Base-by-base conservation (phyloP, 2,888 invertebrate genomes). In the Penaeus monodon region DNA sequence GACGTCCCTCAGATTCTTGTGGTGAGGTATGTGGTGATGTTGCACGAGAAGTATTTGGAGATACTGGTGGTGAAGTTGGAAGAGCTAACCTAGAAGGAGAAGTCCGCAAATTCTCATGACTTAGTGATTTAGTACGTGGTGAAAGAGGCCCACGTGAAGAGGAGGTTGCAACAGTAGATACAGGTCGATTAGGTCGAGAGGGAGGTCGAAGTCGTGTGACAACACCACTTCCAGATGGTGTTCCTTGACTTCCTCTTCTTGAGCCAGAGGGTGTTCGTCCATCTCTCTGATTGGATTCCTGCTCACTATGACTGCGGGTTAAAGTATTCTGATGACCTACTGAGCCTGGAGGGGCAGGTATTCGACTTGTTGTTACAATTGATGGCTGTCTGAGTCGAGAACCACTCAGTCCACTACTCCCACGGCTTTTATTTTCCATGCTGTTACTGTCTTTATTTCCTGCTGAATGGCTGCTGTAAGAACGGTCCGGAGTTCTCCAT, bases 81-180 rank as follows among this genome's bases (percentile, higher is more conserved):
- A 84, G 83, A 79, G 86, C 84, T 80, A 89, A 76, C 24, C 86
- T 68, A 84, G 84, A 84, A 74, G 89, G 84, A 76, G 85, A 84
- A 29, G 86, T 85, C 22, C 90, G 86, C 24, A 90, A 77, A 74
- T 90, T 90, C 66, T 90, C 90, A 74, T 90, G 90, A 68, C 90
- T 90, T 6, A 90, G 78, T 77, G 90, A 90, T 49, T 90, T 90
- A 49, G 86, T 83, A 63, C 90, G 82, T 24, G 87, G 79, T 57
- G 88, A 38, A 29, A 85, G 74, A 24, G 81, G 84, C 17, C 79
- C 81, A 14, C 84, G 64, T 63, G 86, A 64, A 14, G 85, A 66
- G 27, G 87, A 74, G 24, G 86, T 57, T 57, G 85, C 87, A 29
- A 88, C 85, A 22, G 87, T 85, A 17, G 89, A 89, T 27, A 86